A percentile compares a stretch with the other conserved stretches of the same genome.
phyloP scores from a whole-genome alignment of 2,888 invertebrate species.

The Coecobrya sp. region DNA sequence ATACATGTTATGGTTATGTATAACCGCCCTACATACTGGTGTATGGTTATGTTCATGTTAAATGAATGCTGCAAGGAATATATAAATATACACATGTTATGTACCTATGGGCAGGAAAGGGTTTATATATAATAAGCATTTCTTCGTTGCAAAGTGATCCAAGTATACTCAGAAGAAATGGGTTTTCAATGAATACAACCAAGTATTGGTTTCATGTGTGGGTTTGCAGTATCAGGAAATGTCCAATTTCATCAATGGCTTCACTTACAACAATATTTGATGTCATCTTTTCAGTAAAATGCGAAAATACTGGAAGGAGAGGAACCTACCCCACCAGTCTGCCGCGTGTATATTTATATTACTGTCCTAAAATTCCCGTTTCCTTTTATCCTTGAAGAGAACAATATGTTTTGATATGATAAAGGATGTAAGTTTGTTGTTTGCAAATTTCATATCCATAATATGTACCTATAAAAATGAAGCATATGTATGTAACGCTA shows the following conservation, averaged over 20 bases:
- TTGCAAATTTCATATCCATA: background rate
- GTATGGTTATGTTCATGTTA: background rate
- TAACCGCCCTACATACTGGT: background rate
- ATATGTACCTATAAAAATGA: background rate
- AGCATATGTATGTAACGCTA: background rate
- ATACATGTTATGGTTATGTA: conserved; percentile 35
- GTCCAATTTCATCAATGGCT: conserved; percentile 68
- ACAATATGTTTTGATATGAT: conserved; percentile 11
- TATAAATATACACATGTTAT: no score
- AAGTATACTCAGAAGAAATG: background rate
- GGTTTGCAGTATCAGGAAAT: conserved; percentile 55
- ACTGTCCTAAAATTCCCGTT: background rate
- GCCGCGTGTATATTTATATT: background rate
- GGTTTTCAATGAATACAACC: background rate
- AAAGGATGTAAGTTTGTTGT: background rate
- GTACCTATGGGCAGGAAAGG: no score
- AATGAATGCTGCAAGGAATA: background rate
- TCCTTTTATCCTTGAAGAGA: conserved; percentile 2
- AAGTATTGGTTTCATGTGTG: background rate
- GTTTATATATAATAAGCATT: background rate
- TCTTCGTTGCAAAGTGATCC: background rate
- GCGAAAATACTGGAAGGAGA: background rate
- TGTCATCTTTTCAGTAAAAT: conserved; percentile 24
- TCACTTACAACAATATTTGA: conserved; percentile 53
- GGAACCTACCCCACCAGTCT: background rate